Conservation (phyloP, 92 coral and sea anemone genomes). For the Pocillopora grandis region DNA sequence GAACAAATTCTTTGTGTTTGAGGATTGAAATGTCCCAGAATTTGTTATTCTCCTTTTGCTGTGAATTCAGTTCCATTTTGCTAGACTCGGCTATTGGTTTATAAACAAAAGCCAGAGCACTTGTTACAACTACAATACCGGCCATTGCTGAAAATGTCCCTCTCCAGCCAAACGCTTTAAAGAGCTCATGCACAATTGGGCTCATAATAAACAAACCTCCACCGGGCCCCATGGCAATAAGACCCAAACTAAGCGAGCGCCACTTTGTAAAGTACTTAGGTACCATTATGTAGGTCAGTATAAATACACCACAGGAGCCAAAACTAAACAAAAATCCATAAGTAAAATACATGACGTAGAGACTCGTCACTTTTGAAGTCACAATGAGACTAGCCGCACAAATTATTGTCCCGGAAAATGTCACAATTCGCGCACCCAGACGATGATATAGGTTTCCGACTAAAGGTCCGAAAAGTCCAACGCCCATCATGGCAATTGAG, state of each 20-base stretch:
- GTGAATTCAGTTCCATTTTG: conserved; percentile 1
- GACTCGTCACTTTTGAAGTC: conserved; percentile 46
- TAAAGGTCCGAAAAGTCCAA: conserved; percentile 51
- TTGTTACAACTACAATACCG: conserved; percentile 26
- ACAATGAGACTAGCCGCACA: conserved; percentile 38
- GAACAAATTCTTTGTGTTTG: conserved; percentile 18
- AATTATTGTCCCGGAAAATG: conserved; percentile 42
- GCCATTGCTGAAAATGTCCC: conserved; percentile 42
- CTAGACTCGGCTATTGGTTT: not conserved
- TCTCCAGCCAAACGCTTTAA: conserved; percentile 54
- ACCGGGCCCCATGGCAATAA: conserved; percentile 54
- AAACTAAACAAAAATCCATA: conserved; percentile 59
- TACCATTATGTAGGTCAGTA: conserved; percentile 33
- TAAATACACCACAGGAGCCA: conserved; percentile 40
- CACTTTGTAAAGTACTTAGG: conserved; percentile 54
- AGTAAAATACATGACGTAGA: conserved; percentile 40
- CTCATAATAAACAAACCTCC: conserved; percentile 61
- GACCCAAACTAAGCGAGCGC: conserved; percentile 44
- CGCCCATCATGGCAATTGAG: conserved; percentile 31
- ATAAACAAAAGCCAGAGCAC: conserved; percentile 28
- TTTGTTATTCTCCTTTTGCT: not conserved
- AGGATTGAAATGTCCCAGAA: conserved; percentile 42
- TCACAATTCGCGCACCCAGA: conserved; percentile 54
- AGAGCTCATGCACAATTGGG: conserved; percentile 43
- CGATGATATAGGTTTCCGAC: conserved; percentile 46